These are phyloP conservation scores for Chaetophractus vellerosus DNA, from an alignment of 2,797 vertebrate species.

Conservation along the genomic window DNA sequence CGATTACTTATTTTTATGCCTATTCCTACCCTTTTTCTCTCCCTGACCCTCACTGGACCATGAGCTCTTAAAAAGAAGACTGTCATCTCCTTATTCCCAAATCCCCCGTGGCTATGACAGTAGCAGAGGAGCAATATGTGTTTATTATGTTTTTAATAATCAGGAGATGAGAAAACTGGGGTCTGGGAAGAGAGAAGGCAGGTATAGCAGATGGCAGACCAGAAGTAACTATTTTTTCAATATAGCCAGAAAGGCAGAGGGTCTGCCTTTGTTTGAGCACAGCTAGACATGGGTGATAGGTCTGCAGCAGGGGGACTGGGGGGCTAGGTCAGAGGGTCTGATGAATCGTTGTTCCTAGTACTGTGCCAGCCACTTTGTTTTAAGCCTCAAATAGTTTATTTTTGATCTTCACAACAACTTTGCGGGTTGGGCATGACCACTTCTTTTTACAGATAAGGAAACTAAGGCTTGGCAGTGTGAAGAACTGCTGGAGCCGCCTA, in stretches of 20 bases:
- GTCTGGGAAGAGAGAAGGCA: neutral
- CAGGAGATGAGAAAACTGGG: neutral
- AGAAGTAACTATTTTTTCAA: neutral
- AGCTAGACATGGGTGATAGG: accelerated
- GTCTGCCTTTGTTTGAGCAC: neutral
- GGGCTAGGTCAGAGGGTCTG: neutral
- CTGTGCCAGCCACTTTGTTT: constrained; percentile 1
- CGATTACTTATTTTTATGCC: constrained; percentile 3
- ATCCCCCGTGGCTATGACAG: neutral
- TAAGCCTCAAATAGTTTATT: neutral
- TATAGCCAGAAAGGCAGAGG: neutral
- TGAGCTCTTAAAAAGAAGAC: neutral
- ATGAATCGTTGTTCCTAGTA: neutral
- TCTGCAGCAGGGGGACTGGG: neutral
- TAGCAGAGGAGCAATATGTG: neutral
- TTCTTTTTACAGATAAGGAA: neutral
- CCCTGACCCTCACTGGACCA: neutral
- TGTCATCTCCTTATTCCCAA: constrained; percentile 3
- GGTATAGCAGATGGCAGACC: neutral
- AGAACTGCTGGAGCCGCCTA: neutral
- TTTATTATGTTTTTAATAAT: constrained; percentile 63
- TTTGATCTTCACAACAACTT: neutral
- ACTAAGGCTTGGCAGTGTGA: neutral
- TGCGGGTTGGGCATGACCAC: neutral
- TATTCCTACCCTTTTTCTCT: neutral